Base-by-base conservation (phyloP, 2,888 invertebrate genomes). In the Vanessa cardui region DNA sequence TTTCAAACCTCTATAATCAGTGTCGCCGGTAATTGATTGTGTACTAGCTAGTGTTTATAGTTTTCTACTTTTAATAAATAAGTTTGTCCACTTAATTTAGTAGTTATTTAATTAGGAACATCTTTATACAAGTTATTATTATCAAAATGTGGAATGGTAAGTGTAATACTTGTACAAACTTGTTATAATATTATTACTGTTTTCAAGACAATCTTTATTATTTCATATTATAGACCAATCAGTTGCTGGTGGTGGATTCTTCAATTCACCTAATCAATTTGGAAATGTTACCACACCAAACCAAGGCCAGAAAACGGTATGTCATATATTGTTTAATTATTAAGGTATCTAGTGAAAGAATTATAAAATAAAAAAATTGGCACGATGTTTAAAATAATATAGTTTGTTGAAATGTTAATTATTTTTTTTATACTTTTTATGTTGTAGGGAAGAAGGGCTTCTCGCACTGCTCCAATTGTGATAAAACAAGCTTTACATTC, bases 391-490 rank as follows among this genome's bases (percentile, higher is more conserved):
- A 12, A 39, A 39, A 39, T 39, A 12, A 39, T 39, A 39, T 12
- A 12, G 12, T 39, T 39, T 12, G 39, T 39, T 39, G 12, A 12
- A 39, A 39, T 39, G 12, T 46, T 16, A 5, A 46, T 46, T 2
- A 15, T 2, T 46, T 46, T 16, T 46, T 50, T 50, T 39, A 62
- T 33, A 44, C 21, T 62, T 20, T 20, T n/a, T 18, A 20, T 49
- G 8, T 56, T 56, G 18, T 61, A 93, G 92, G 88, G 88, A 64
- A 82, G 89, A 62, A 81, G 93, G 76, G 83, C 90, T 49, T 92
- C 93, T 1, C 87, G 90, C 16, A 93, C 93, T 12, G 93, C 93
- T 12, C 93, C 93, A 2, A 84, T 93, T 66, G 93, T 93, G 6
- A 92, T 93, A 58, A 87, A 77, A 71, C 93, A 93, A 81, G 93